Evolutionary conservation across 2,113 vertebrate genomes (phyloP).

Genomic region (Machaerirhynchus nigripectus): DNA sequence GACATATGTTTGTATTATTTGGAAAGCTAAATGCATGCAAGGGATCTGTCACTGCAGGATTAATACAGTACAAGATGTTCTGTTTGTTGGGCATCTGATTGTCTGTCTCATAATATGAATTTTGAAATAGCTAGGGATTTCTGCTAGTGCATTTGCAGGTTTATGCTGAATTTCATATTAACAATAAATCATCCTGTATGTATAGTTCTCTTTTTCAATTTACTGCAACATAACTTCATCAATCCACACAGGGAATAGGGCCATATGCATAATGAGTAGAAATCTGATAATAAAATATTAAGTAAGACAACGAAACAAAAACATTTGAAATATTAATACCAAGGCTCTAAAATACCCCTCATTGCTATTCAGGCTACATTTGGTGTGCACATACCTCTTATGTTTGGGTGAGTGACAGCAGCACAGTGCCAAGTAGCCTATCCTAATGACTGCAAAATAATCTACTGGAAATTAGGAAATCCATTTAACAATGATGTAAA

Average conservation of each 20-base stretch:
- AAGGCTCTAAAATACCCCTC: constrained; percentile 30
- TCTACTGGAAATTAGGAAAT: background rate
- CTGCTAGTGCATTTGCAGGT: constrained; percentile 53
- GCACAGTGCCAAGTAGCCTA: background rate
- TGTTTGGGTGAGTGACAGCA: background rate
- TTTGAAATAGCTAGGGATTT: constrained; percentile 72
- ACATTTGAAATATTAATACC: constrained; percentile 68
- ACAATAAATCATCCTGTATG: constrained; percentile 66
- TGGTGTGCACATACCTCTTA: background rate
- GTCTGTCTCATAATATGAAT: constrained; percentile 71
- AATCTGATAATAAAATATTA: constrained; percentile 71
- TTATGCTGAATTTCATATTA: constrained; percentile 69
- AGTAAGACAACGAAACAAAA: constrained; percentile 66
- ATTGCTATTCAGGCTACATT: constrained; percentile 17
- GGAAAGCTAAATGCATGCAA: constrained; percentile 73
- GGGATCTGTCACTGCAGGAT: constrained; percentile 67
- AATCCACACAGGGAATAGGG: constrained; percentile 12
- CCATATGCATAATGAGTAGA: constrained; percentile 45
- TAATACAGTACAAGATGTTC: constrained; percentile 70
- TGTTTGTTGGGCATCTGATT: constrained; percentile 71
- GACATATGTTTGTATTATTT: constrained; percentile 76
- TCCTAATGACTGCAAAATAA: background rate
- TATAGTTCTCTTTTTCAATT: constrained; percentile 70
- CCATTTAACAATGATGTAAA: background rate
- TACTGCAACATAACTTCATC: constrained; percentile 54